Percentiles rank a stretch among this genome's conserved stretches.
Evolutionary conservation across 2,797 vertebrate species (phyloP).

Genomic region (Melanotaenia maccullochi): DNA sequence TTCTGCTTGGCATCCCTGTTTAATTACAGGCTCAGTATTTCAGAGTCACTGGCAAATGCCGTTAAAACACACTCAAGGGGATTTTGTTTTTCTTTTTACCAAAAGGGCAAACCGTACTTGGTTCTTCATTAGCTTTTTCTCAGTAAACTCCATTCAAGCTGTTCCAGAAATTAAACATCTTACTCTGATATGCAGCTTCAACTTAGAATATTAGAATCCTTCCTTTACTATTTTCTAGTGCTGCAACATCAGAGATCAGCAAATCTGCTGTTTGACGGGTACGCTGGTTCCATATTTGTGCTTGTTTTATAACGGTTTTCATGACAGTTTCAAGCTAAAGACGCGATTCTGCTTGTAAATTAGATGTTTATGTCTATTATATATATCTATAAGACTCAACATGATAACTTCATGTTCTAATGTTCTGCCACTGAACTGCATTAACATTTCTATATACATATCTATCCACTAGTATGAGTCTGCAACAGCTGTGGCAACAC

Average conservation of each 20-base stretch:
- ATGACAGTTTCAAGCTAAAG: not conserved
- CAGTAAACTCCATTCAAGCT: not conserved
- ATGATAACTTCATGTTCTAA: not conserved
- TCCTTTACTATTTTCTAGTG: not conserved
- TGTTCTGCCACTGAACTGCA: not conserved
- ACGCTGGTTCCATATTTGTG: slow-evolving; percentile 7
- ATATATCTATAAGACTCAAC: not conserved
- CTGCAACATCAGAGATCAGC: slow-evolving; percentile 29
- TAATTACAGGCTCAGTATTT: slow-evolving; percentile 63
- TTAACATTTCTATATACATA: not conserved
- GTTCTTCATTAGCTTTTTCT: slow-evolving; percentile 26
- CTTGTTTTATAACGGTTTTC: not conserved
- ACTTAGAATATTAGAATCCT: not conserved
- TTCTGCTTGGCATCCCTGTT: slow-evolving; percentile 32
- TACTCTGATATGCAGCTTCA: not conserved
- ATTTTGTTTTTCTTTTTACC: slow-evolving; percentile 1
- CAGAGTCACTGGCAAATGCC: slow-evolving; percentile 36
- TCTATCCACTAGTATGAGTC: not conserved
- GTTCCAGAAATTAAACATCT: not conserved
- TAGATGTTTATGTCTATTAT: not conserved
- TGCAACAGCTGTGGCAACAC: not conserved
- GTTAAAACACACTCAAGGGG: slow-evolving; percentile 13
- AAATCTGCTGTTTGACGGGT: slow-evolving; percentile 14
- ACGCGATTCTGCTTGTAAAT: not conserved
- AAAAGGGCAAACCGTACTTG: slow-evolving; percentile 21